phyloP scores from a whole-genome alignment of 2,113 vertebrate species.

The Leptodactylus fuscus region DNA sequence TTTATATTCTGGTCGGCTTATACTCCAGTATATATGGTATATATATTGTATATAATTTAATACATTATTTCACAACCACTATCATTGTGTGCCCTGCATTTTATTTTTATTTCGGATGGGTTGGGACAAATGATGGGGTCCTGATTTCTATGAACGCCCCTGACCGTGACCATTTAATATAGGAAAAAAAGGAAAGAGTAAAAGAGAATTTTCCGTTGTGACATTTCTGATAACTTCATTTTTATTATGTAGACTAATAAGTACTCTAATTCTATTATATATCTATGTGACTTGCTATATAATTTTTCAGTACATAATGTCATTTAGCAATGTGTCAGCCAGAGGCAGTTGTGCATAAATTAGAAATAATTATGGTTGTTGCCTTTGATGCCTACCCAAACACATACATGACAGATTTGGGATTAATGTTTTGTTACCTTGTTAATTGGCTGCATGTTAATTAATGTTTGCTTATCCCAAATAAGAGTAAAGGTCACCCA shows the following conservation, averaged over 20 bases:
- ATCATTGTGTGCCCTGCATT: too few species aligned
- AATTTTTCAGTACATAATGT: slow-evolving; percentile 6
- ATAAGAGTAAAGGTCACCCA: neutral
- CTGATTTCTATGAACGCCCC: too few species aligned
- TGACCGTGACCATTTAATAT: too few species aligned
- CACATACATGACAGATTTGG: slow-evolving; percentile 7
- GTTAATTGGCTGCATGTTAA: neutral
- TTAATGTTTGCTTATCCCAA: neutral
- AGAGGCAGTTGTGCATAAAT: neutral
- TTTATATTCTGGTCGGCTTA: too few species aligned
- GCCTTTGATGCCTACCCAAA: neutral
- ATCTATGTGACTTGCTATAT: neutral
- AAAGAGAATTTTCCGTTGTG: too few species aligned
- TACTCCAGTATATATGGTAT: too few species aligned
- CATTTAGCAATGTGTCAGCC: neutral
- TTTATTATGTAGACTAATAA: neutral
- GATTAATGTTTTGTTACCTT: slow-evolving; percentile 29
- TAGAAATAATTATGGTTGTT: slow-evolving; percentile 34
- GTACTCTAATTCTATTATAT: neutral
- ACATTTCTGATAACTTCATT: too few species aligned
- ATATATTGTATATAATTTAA: too few species aligned
- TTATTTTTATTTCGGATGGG: too few species aligned
- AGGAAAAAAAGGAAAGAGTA: too few species aligned
- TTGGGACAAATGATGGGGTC: too few species aligned
- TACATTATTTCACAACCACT: too few species aligned